phyloP scores from a whole-genome alignment of 2,797 vertebrate genomes.

The Poecilia wingei region DNA sequence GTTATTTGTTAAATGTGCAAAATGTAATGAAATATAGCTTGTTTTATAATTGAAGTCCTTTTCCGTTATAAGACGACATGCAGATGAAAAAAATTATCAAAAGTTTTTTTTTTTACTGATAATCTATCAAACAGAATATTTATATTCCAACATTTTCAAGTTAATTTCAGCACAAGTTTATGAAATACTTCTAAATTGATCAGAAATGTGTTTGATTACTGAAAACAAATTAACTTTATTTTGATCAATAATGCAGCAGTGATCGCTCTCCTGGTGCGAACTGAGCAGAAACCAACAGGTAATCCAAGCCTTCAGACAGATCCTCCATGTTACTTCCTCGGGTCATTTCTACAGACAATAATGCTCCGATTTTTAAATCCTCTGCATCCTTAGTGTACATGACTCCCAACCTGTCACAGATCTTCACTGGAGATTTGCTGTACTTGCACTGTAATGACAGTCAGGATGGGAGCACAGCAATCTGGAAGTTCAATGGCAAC shows the following conservation, averaged over 20 bases:
- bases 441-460: slow-evolving; percentile 26
- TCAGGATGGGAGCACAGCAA: fast-evolving
- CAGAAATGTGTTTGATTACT: not conserved
- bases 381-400: slow-evolving; percentile 36
- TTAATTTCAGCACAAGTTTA: not conserved
- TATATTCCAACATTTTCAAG: not conserved
- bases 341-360: not conserved
- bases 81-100: not conserved
- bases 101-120: not conserved
- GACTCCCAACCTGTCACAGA: fast-evolving
- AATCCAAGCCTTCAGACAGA: not conserved
- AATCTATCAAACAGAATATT: not conserved
- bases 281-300: slow-evolving; percentile 24
- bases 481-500: slow-evolving; percentile 12
- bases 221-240: not conserved
- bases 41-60: not conserved
- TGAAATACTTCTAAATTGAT: not conserved
- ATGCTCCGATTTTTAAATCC: not conserved
- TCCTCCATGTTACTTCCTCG: not conserved
- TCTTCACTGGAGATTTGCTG: slow-evolving; percentile 59
- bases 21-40: not conserved
- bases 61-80: not conserved
- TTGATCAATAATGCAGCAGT: slow-evolving; percentile 27
- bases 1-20: not conserved
- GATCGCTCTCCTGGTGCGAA: slow-evolving; percentile 19